Evolutionary conservation across 2,888 invertebrate genomes (phyloP).

Genomic region (Lasius platythorax): DNA sequence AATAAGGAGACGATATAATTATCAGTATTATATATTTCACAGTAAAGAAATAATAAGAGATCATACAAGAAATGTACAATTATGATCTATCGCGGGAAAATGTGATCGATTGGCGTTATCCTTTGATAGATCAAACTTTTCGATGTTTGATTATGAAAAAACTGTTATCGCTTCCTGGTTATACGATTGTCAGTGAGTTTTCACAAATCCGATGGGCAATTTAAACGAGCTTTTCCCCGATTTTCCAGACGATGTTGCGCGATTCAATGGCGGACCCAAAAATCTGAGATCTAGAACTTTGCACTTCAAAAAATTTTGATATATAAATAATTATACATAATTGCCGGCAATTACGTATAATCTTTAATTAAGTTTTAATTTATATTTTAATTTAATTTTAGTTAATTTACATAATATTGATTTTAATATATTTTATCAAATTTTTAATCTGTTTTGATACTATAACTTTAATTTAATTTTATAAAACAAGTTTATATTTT

Average conservation of each 20-base stretch:
- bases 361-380: neutral
- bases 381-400: neutral
- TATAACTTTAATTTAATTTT: neutral
- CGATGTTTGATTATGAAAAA: conserved; percentile 80
- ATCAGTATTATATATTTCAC: conserved; percentile 70
- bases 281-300: neutral
- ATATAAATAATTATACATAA: neutral
- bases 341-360: neutral
- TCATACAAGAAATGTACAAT: conserved; percentile 76
- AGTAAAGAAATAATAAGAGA: conserved; percentile 79
- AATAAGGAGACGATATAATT: conserved; percentile 45
- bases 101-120: conserved; percentile 71
- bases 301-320: neutral
- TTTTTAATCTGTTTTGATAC: neutral
- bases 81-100: conserved; percentile 78
- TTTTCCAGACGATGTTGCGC: neutral
- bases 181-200: conserved; percentile 80
- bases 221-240: conserved; percentile 28
- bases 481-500: neutral
- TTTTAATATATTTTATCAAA: neutral
- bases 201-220: conserved; percentile 74
- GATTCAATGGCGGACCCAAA: neutral
- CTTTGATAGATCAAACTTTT: conserved; percentile 74
- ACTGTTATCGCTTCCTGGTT: conserved; percentile 75
- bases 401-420: neutral